Evolutionary conservation across 2,888 invertebrate species (phyloP).

Genomic region (Disparrhopalites patrizii): DNA sequence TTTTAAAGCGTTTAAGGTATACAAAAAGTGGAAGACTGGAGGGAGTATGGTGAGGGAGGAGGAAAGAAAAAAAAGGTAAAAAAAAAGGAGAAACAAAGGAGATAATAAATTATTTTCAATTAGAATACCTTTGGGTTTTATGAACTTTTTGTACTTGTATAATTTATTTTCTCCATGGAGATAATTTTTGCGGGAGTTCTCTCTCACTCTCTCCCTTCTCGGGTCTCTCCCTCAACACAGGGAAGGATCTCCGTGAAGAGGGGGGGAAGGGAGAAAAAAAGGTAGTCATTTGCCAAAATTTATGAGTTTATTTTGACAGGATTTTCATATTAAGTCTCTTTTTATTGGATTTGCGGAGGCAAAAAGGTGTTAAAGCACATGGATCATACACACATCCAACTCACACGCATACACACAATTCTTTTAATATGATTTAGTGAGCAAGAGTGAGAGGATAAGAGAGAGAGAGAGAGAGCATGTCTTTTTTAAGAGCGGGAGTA

Average conservation of each 20-base stretch:
- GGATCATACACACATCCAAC: too few species aligned
- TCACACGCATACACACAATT: too few species aligned
- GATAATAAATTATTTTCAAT: slow-evolving; percentile 30
- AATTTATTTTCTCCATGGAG: slow-evolving; percentile 26
- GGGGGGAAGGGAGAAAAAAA: neutral
- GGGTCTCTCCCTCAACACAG: too few species aligned
- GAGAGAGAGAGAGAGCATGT: neutral
- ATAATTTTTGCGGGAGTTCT: slow-evolving; percentile 24
- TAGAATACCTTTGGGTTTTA: slow-evolving; percentile 30
- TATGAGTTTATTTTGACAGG: slow-evolving; percentile 26
- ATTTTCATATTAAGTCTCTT: slow-evolving; percentile 25
- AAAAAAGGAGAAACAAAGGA: slow-evolving; percentile 24
- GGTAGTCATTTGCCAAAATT: slow-evolving; percentile 28
- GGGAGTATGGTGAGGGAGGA: too few species aligned
- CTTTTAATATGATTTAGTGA: slow-evolving; percentile 1
- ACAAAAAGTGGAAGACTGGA: too few species aligned
- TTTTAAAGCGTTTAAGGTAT: too few species aligned
- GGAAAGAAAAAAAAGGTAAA: too few species aligned
- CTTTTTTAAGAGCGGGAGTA: neutral
- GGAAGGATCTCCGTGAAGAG: too few species aligned
- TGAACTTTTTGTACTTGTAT: slow-evolving; percentile 27
- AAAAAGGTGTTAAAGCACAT: slow-evolving; percentile 27
- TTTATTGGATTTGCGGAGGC: slow-evolving; percentile 27
- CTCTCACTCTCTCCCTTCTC: too few species aligned
- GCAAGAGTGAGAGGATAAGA: neutral